Percentiles rank a stretch among this genome's conserved stretches.
Conservation (phyloP, 2,113 vertebrate genomes). For the Cyprinodon brontotheroides region DNA sequence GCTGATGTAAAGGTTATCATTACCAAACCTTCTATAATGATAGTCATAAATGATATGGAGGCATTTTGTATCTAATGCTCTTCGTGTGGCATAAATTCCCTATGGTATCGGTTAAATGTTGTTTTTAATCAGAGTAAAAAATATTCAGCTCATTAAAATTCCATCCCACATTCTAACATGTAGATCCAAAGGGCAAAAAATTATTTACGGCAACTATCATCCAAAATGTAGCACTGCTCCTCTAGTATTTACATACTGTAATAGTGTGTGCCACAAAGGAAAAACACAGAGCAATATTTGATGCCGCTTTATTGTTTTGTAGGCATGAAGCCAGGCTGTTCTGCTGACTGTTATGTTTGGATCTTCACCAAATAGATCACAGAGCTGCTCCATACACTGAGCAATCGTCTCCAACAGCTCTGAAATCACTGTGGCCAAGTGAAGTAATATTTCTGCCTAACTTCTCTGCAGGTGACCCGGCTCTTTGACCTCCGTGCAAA, state of each 20-base stretch:
- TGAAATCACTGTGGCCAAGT: conserved; percentile 11
- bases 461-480: conserved; percentile 33
- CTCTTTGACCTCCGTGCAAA: conserved; percentile 47
- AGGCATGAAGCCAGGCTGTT: conserved; percentile 4
- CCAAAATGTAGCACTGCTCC: conserved; percentile 3
- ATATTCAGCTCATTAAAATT: not conserved
- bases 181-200: not conserved
- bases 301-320: conserved; percentile 25
- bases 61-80: not conserved
- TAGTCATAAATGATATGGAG: conserved; percentile 9
- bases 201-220: conserved; percentile 1
- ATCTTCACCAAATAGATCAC: conserved; percentile 24
- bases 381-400: conserved; percentile 11
- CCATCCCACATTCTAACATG: not conserved
- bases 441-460: conserved; percentile 20
- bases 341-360: conserved; percentile 20
- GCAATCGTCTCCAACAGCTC: conserved; percentile 10
- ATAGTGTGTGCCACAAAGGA: conserved; percentile 13
- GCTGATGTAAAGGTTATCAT: conserved; percentile 31
- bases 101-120: not conserved
- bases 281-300: conserved; percentile 31
- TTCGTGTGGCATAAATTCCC: not conserved
- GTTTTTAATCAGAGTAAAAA: not conserved
- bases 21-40: conserved; percentile 34
- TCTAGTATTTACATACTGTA: conserved; percentile 2